A percentile compares a stretch with the other conserved stretches of the same genome.
Evolutionary conservation across 1,140 invertebrate genomes (phyloP).

Genomic region (Eupeodes corollae): DNA sequence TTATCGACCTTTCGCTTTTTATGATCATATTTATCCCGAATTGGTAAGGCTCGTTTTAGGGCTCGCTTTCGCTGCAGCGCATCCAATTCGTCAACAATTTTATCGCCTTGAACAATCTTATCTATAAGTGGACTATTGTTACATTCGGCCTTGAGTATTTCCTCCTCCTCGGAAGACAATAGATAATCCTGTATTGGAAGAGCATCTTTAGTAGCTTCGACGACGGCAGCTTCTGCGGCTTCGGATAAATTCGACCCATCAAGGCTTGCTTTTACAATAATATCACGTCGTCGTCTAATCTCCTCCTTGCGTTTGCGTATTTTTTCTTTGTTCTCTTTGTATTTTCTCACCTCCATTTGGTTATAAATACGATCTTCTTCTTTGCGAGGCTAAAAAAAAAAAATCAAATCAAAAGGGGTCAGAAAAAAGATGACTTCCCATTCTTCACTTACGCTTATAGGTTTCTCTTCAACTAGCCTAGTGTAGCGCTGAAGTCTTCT

Average conservation of each 20-base stretch:
- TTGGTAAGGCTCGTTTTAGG: slow-evolving; percentile 6
- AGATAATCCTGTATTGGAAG: slow-evolving; percentile 27
- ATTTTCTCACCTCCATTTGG: slow-evolving; percentile 50
- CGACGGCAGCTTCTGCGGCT: slow-evolving; percentile 1
- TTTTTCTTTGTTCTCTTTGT: slow-evolving; percentile 70
- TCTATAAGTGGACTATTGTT: slow-evolving; percentile 8
- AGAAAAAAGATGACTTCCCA: not conserved
- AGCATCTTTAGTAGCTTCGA: slow-evolving; percentile 14
- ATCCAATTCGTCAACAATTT: slow-evolving; percentile 26
- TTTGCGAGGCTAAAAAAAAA: slow-evolving; percentile 43
- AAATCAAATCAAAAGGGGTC: not conserved
- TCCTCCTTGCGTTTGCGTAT: slow-evolving; percentile 55
- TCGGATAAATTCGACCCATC: not conserved
- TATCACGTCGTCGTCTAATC: slow-evolving; percentile 31
- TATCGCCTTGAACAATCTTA: slow-evolving; percentile 26
- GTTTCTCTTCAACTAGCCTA: slow-evolving; percentile 49
- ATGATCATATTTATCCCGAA: slow-evolving; percentile 5
- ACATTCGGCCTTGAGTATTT: not conserved
- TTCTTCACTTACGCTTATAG: slow-evolving; percentile 52
- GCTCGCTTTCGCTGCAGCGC: slow-evolving; percentile 8
- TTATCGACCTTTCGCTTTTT: slow-evolving; percentile 10
- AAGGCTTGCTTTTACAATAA: not conserved
- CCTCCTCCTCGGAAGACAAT: slow-evolving; percentile 29
- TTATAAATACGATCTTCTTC: slow-evolving; percentile 63
- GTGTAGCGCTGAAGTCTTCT: slow-evolving; percentile 19